These are phyloP conservation scores for Arrhopalites spinosus DNA, from an alignment of 2,888 invertebrate species.

Conservation along the genomic window DNA sequence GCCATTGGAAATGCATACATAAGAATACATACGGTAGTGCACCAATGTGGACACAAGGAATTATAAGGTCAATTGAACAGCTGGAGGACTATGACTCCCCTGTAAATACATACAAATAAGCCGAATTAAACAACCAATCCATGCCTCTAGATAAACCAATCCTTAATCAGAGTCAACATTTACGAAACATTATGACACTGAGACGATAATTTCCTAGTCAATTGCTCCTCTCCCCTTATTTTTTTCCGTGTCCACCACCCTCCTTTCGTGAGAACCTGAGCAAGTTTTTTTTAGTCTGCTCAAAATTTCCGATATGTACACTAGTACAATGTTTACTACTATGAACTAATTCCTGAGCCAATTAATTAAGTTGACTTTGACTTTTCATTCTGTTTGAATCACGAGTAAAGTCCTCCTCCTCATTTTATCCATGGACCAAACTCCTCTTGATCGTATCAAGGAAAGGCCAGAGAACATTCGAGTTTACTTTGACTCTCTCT, in stretches of 20 bases:
- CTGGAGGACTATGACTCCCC: slow-evolving; percentile 1
- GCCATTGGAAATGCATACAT: too few relatives aligned
- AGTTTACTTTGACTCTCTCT: too few relatives aligned
- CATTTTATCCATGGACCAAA: too few relatives aligned
- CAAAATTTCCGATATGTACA: too few relatives aligned
- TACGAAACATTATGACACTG: slow-evolving; percentile 20
- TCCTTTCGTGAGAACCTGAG: too few relatives aligned
- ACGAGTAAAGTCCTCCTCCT: neutral
- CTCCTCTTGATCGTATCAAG: too few relatives aligned
- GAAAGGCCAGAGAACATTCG: too few relatives aligned
- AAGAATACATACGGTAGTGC: too few relatives aligned
- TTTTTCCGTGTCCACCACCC: neutral
- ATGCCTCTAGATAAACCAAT: slow-evolving; percentile 8
- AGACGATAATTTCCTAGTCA: slow-evolving; percentile 4
- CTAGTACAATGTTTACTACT: too few relatives aligned
- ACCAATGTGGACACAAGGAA: neutral
- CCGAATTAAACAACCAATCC: slow-evolving; percentile 17
- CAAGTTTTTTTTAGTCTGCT: too few relatives aligned
- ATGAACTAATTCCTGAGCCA: neutral
- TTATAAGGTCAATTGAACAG: slow-evolving; percentile 9
- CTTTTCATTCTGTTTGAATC: neutral
- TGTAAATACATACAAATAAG: neutral
- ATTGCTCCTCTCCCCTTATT: neutral
- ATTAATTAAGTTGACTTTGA: neutral
- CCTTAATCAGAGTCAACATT: slow-evolving; percentile 25